These are phyloP conservation scores for Drosophila fuyamai DNA, from an alignment of 1,140 invertebrate species.

Conservation along the genomic window DNA sequence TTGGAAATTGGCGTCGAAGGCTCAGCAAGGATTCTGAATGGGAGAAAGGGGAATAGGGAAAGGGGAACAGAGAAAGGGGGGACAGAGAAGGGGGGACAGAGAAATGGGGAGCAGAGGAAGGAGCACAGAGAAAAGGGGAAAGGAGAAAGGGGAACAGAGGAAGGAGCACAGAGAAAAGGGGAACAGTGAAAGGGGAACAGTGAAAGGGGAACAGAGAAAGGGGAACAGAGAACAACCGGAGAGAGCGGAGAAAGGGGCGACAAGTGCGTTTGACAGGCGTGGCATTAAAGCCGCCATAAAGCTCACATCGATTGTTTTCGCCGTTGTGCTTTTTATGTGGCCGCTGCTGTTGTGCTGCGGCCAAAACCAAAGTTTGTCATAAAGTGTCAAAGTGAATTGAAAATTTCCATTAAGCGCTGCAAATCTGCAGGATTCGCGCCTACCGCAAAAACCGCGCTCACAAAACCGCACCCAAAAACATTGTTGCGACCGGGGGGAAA, in stretches of 20 bases:
- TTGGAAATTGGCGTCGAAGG: constrained; percentile 65
- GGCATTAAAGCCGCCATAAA: constrained; percentile 65
- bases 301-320: constrained; percentile 32
- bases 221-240: too few relatives aligned
- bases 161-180: too few relatives aligned
- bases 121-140: neutral
- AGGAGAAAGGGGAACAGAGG: neutral
- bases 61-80: neutral
- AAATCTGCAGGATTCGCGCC: constrained; percentile 63
- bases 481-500: constrained; percentile 7
- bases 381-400: constrained; percentile 81
- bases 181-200: neutral
- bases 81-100: neutral
- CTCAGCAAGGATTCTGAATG: constrained; percentile 8
- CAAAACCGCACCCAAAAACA: constrained; percentile 58
- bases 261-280: constrained; percentile 68
- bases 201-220: neutral
- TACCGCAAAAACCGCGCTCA: constrained; percentile 55
- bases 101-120: neutral
- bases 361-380: constrained; percentile 78
- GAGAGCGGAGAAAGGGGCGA: constrained; percentile 1
- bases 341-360: constrained; percentile 10
- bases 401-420: constrained; percentile 78
- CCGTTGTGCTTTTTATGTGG: constrained; percentile 14
- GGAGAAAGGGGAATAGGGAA: neutral